Conservation (phyloP, 2,797 vertebrate species). For the Pseudochaenichthys georgianus region DNA sequence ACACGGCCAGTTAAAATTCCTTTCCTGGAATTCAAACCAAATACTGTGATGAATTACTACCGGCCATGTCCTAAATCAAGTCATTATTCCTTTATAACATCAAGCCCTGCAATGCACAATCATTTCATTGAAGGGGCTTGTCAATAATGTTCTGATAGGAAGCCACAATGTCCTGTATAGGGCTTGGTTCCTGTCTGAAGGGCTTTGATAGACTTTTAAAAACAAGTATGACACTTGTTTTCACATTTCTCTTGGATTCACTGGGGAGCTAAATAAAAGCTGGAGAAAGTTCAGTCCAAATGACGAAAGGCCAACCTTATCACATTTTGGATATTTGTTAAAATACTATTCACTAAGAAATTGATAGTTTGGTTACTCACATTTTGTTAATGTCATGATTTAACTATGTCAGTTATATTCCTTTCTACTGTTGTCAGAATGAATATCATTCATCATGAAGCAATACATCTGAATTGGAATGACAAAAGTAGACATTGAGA, state of each 20-base stretch:
- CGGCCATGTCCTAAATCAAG: conserved; percentile 53
- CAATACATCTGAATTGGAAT: background rate
- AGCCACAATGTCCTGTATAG: conserved; percentile 48
- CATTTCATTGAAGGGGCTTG: conserved; percentile 77
- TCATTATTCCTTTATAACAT: conserved; percentile 72
- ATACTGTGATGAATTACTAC: conserved; percentile 46
- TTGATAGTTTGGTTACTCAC: background rate
- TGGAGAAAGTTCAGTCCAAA: background rate
- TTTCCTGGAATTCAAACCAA: conserved; percentile 63
- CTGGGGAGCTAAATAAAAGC: background rate
- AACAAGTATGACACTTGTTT: conserved; percentile 22
- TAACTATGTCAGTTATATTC: background rate
- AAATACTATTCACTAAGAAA: background rate
- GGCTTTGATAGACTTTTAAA: conserved; percentile 71
- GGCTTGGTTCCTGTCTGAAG: conserved; percentile 61
- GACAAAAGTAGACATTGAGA: background rate
- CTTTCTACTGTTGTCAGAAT: background rate
- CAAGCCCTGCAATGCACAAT: conserved; percentile 78
- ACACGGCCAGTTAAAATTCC: conserved; percentile 36
- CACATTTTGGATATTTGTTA: background rate
- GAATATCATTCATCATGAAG: conserved; percentile 1
- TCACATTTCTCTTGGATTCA: conserved; percentile 6
- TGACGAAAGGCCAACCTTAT: background rate
- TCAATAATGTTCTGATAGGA: conserved; percentile 76
- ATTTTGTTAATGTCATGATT: background rate